A percentile compares a stretch with the other conserved stretches of the same genome.
Conservation (phyloP, 2,113 vertebrate species). For the Sylvietta virens region DNA sequence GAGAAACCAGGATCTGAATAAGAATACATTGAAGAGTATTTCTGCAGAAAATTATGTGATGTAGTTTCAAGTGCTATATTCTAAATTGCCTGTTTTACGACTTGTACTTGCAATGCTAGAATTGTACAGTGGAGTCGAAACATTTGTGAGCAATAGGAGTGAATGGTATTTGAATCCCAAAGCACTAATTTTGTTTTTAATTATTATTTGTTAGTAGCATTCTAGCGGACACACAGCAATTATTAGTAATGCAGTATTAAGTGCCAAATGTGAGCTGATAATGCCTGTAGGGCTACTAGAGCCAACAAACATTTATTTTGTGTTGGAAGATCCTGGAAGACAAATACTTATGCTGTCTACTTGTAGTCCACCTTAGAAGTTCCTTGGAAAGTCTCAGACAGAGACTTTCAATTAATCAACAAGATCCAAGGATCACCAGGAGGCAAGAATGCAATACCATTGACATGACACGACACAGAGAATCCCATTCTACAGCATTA, state of each 20-base stretch:
- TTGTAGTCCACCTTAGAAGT: neutral
- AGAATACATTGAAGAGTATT: neutral
- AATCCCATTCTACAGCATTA: neutral
- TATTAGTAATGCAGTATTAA: neutral
- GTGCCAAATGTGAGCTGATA: neutral
- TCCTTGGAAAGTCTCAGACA: neutral
- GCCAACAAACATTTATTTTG: neutral
- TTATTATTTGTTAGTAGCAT: neutral
- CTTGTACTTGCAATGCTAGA: neutral
- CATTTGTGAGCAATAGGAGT: neutral
- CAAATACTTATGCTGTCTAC: neutral
- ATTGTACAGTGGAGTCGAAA: neutral
- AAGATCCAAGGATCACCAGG: neutral
- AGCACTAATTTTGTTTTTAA: neutral
- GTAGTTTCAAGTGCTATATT: neutral
- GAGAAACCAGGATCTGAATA: neutral
- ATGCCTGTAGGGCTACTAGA: neutral
- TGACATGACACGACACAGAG: neutral
- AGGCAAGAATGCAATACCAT: neutral
- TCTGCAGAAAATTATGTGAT: neutral
- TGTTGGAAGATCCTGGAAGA: neutral
- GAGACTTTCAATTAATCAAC: neutral
- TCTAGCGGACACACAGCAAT: neutral
- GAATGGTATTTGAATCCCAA: neutral
- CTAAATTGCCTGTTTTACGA: neutral